These are phyloP conservation scores for Mormyrops boulengeri DNA, from an alignment of 2,797 vertebrate genomes.

Conservation along the genomic window DNA sequence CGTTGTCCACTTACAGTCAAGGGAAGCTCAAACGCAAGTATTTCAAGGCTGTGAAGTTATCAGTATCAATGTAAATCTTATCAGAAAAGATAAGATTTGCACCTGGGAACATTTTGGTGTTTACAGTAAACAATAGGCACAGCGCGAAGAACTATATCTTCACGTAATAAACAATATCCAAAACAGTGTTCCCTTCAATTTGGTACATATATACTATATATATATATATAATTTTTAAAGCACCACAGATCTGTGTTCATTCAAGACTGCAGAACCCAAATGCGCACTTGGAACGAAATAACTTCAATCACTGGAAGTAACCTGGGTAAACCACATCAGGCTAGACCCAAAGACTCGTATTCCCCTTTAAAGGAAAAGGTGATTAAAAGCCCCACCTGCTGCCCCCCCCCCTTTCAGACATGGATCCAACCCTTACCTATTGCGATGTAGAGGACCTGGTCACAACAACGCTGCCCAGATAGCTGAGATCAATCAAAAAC, in stretches of 20 bases:
- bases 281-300: constrained; percentile 49
- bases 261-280: constrained; percentile 67
- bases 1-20: not conserved
- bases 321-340: constrained; percentile 59
- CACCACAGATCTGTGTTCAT: constrained; percentile 26
- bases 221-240: not conserved
- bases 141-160: not conserved
- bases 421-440: constrained; percentile 90
- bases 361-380: constrained; percentile 98
- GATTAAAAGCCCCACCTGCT: constrained; percentile 88
- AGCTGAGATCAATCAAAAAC: constrained; percentile 96
- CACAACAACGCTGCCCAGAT: constrained; percentile 93
- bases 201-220: not conserved
- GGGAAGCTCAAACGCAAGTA: not conserved
- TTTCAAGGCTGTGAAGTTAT: not conserved
- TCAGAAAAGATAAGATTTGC: constrained; percentile 1
- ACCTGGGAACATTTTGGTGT: not conserved
- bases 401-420: constrained; percentile 75
- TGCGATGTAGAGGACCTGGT: constrained; percentile 89
- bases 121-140: not conserved
- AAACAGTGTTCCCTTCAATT: not conserved
- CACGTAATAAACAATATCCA: not conserved
- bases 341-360: constrained; percentile 71
- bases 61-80: not conserved
- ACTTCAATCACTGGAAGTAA: constrained; percentile 38